These are phyloP conservation scores for Geotrupes spiniger DNA, from an alignment of 2,888 invertebrate genomes.

Conservation along the genomic window DNA sequence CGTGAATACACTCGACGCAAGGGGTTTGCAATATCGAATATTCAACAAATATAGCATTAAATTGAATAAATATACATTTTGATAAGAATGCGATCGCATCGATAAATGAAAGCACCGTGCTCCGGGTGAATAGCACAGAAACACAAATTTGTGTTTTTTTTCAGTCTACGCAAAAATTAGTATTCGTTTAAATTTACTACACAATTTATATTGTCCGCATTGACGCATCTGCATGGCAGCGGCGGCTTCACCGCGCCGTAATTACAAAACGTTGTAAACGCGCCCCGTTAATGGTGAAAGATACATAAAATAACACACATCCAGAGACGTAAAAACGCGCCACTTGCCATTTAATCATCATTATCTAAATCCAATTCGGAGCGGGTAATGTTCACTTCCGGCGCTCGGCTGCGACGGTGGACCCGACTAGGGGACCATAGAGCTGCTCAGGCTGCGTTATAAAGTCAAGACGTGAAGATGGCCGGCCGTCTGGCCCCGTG, in stretches of 20 bases:
- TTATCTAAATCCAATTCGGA: slow-evolving; percentile 7
- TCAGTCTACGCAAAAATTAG: too few species aligned
- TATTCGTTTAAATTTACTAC: too few species aligned
- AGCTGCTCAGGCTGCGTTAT: slow-evolving; percentile 24
- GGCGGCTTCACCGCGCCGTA: neutral
- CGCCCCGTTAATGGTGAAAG: neutral
- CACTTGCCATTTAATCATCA: slow-evolving; percentile 7
- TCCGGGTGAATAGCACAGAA: too few species aligned
- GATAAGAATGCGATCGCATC: too few species aligned
- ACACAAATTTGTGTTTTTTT: too few species aligned
- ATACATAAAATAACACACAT: neutral
- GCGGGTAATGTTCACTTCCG: slow-evolving; percentile 6
- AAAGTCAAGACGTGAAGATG: slow-evolving; percentile 37
- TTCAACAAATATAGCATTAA: too few species aligned
- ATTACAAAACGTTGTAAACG: slow-evolving; percentile 6
- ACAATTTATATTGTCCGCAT: too few species aligned
- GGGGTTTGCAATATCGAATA: too few species aligned
- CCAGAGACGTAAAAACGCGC: slow-evolving; percentile 1
- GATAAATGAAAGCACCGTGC: too few species aligned
- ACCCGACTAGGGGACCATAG: slow-evolving; percentile 7
- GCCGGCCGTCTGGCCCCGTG: slow-evolving; percentile 31
- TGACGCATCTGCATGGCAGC: too few species aligned
- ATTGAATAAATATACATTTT: too few species aligned
- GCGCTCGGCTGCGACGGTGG: slow-evolving; percentile 12
- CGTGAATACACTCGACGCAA: too few species aligned